phyloP scores from a whole-genome alignment of 2,888 invertebrate genomes.

The Blastobasis adustella region DNA sequence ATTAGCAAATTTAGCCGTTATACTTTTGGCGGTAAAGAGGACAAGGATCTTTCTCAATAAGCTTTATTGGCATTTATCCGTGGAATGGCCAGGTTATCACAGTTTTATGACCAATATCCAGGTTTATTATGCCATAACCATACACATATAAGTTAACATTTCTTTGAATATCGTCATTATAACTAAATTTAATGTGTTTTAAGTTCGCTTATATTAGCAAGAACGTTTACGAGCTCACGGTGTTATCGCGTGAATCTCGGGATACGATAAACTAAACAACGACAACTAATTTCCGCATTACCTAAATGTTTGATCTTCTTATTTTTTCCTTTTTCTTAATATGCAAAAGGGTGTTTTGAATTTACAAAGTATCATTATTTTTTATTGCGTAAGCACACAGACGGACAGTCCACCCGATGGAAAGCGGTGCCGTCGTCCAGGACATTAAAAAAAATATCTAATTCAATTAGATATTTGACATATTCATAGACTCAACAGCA shows the following conservation, averaged over 20 bases:
- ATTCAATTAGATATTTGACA: too few relatives aligned
- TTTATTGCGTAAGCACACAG: too few relatives aligned
- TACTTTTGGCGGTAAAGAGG: conserved; percentile 19
- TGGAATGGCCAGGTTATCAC: conserved; percentile 27
- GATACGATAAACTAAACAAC: too few relatives aligned
- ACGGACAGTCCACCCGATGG: too few relatives aligned
- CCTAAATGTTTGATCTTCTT: conserved; percentile 3
- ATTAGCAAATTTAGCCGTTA: neutral
- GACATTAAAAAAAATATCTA: too few relatives aligned
- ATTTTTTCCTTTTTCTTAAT: too few relatives aligned
- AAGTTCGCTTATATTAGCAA: neutral
- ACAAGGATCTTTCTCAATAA: conserved; percentile 39
- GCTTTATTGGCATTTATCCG: conserved; percentile 42
- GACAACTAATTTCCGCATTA: too few relatives aligned
- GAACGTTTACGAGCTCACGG: neutral
- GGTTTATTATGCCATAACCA: conserved; percentile 27
- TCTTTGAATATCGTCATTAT: conserved; percentile 12
- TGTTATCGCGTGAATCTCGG: conserved; percentile 1
- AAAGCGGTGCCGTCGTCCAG: too few relatives aligned
- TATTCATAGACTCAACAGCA: too few relatives aligned
- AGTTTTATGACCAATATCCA: conserved; percentile 36
- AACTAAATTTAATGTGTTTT: neutral
- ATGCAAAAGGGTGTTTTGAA: too few relatives aligned
- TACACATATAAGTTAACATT: conserved; percentile 14
- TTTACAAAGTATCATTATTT: too few relatives aligned